Conservation (phyloP, 2,113 vertebrate species). For the Narcine bancroftii region DNA sequence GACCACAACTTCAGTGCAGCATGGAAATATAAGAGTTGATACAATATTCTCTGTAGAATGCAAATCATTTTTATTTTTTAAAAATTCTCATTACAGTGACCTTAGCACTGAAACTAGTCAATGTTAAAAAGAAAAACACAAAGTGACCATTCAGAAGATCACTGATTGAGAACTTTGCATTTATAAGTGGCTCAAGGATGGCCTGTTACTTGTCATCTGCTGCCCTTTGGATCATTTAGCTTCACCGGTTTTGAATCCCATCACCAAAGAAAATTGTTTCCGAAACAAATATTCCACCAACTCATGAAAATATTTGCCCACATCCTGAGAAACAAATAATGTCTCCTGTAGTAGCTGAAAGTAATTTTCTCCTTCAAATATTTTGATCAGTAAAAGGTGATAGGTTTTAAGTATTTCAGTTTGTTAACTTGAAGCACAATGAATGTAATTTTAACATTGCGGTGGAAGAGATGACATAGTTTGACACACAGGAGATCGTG, state of each 20-base stretch:
- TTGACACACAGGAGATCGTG: background rate
- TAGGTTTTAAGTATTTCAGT: background rate
- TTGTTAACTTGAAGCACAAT: background rate
- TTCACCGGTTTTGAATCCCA: background rate
- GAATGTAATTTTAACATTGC: background rate
- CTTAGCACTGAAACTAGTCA: too few species aligned
- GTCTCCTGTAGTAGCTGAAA: background rate
- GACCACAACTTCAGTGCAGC: background rate
- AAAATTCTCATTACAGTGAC: background rate
- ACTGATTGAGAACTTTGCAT: background rate
- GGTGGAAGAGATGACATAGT: background rate
- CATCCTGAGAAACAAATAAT: constrained; percentile 6
- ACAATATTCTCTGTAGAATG: background rate
- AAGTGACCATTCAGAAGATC: background rate
- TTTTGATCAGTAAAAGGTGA: background rate
- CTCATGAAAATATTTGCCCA: background rate
- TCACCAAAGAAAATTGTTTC: background rate
- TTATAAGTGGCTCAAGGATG: background rate
- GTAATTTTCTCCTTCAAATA: constrained; percentile 29
- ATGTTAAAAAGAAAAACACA: background rate
- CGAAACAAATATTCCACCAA: background rate
- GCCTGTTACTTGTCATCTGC: too few species aligned
- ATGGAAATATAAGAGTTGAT: background rate
- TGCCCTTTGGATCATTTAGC: background rate
- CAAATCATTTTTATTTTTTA: background rate